Percentiles rank a stretch among this genome's conserved stretches.
phyloP scores from a whole-genome alignment of 2,113 vertebrate species.

The Enhydra lutris region DNA sequence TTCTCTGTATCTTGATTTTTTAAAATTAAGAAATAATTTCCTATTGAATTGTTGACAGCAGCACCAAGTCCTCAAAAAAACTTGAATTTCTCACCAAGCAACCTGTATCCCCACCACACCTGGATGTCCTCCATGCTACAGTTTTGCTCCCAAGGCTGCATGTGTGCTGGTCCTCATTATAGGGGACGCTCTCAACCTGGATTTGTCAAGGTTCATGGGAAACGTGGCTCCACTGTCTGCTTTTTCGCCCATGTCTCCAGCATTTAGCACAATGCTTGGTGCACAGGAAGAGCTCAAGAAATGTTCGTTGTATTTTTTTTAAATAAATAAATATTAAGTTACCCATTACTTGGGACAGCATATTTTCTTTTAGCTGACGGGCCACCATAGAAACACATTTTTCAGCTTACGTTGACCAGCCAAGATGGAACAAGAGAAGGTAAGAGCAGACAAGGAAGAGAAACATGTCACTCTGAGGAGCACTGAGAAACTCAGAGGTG shows the following conservation, averaged over 20 bases:
- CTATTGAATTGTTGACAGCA: not conserved
- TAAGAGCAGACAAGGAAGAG: not conserved
- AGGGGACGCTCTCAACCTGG: not conserved
- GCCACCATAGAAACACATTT: not conserved
- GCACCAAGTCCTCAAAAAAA: not conserved
- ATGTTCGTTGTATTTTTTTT: not conserved
- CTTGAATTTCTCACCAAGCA: not conserved
- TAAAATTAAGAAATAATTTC: not conserved
- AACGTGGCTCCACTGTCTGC: not conserved
- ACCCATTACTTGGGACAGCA: not conserved
- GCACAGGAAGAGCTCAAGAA: not conserved
- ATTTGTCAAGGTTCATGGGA: not conserved
- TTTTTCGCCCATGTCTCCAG: not conserved
- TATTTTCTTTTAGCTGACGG: not conserved
- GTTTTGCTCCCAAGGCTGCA: not conserved
- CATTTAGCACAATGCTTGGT: not conserved
- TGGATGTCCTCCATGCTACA: not conserved
- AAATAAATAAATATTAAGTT: not conserved
- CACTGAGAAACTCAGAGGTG: not conserved
- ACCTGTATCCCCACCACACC: not conserved
- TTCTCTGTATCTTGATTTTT: not conserved
- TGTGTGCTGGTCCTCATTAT: not conserved
- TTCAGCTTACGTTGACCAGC: not conserved
- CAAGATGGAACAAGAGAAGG: not conserved
- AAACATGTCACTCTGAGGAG: not conserved